Percentiles rank a stretch among this genome's conserved stretches.
Evolutionary conservation across 2,797 vertebrate species (phyloP).

Genomic region (Alfaro cultratus): DNA sequence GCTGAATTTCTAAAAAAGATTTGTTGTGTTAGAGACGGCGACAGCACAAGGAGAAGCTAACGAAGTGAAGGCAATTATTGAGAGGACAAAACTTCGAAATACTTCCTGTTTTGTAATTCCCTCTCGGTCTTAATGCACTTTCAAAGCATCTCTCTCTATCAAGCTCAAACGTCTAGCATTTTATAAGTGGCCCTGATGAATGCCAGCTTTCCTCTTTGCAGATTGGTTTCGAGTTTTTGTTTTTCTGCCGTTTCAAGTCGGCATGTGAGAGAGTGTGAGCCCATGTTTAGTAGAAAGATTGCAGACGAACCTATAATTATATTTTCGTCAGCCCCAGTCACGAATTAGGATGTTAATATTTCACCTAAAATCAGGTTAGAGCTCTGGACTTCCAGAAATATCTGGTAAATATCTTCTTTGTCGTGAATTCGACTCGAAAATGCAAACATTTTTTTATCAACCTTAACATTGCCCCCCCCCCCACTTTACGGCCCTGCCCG

Average conservation of each 20-base stretch:
- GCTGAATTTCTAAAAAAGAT: constrained; percentile 20
- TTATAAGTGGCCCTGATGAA: background rate
- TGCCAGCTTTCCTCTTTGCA: constrained; percentile 22
- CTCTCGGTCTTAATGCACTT: background rate
- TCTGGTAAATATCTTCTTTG: background rate
- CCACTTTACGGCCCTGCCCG: too few relatives aligned
- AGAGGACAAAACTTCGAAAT: background rate
- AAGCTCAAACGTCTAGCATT: background rate
- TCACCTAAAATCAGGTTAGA: constrained; percentile 24
- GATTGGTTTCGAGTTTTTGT: constrained; percentile 47
- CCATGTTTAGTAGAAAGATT: constrained; percentile 43
- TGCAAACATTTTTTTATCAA: background rate
- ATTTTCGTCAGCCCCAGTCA: constrained; percentile 19
- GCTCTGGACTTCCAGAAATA: constrained; percentile 12
- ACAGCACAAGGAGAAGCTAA: background rate
- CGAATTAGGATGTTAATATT: background rate
- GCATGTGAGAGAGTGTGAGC: constrained; percentile 18
- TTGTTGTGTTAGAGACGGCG: too few relatives aligned
- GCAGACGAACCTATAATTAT: constrained; percentile 12
- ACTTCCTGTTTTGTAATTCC: background rate
- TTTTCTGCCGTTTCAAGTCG: constrained; percentile 62
- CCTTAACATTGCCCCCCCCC: too few relatives aligned
- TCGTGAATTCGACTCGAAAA: background rate
- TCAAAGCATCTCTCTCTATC: too few relatives aligned
- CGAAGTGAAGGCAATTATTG: background rate